Base-by-base conservation (phyloP, 2,797 vertebrate species). In the Distichodus sexfasciatus region DNA sequence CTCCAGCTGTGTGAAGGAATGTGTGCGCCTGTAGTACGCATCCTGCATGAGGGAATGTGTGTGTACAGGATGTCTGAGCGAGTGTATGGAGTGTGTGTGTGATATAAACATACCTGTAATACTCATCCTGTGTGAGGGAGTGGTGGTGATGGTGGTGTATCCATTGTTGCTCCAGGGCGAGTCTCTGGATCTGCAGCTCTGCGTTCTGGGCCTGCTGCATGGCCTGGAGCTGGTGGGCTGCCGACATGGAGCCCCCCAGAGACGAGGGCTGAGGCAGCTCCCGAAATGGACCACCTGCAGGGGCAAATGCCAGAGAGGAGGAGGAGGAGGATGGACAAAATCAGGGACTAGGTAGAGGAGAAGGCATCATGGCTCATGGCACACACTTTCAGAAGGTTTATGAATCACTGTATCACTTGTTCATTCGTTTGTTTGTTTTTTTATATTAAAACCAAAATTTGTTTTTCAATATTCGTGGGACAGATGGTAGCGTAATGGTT, bases 201-300 rank as follows among this genome's bases (percentile, higher is more conserved):
- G 97, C 95, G 0, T 92, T 98, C 93, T 99, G 97, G 6, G 96
- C 96, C 47, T 99, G 97, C 50, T 99, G 97, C 97, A 99, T 97
- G 88, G 96, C 96, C 94, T 99, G 96, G 74, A 99, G 94, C 92
- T 99, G 96, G 75, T 99, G 96, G 3, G 96, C 95, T 44, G 96
- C 96, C 0, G 96, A 99, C 93, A 99, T 97, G 36, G 94, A 95
- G 6, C 94, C 92, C 0, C 94, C 93, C 40, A 98, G 94, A 47
- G 96, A 97, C 83, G 94, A 94, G 69, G 93, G 93, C 84, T 91
- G 91, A 8, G 96, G 96, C 86, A 99, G 87, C 83, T 99, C 97
- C 89, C 96, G 92, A 90, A 97, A 98, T 76, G 95, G 95, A 80
- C 94, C 93, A 73, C 95, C 97, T 98, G 86, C 29, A 61, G 36